phyloP scores from a whole-genome alignment of 2,113 vertebrate species.

The Strix uralensis region DNA sequence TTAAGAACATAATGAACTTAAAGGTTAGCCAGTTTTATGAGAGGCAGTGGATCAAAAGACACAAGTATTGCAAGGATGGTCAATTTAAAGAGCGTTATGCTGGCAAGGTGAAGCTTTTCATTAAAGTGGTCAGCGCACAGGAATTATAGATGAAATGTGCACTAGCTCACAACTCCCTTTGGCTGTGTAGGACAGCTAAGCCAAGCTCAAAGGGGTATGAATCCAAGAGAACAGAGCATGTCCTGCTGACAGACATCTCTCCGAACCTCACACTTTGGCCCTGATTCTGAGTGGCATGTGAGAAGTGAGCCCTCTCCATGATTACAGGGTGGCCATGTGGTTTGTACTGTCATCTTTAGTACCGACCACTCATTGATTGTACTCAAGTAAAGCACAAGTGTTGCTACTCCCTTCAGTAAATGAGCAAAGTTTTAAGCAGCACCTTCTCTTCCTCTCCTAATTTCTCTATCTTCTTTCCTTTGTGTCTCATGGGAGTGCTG shows the following conservation, averaged over 20 bases:
- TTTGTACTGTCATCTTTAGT: neutral
- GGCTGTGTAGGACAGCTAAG: neutral
- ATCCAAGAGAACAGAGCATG: neutral
- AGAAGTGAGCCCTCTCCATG: neutral
- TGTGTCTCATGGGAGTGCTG: neutral
- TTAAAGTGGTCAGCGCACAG: neutral
- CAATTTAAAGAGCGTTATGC: constrained; percentile 36
- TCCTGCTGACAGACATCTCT: neutral
- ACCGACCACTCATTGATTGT: neutral
- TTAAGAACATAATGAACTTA: constrained; percentile 49
- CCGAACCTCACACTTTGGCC: neutral
- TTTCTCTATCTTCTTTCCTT: neutral
- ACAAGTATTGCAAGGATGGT: neutral
- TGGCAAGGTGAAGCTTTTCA: constrained; percentile 31
- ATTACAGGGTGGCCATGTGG: neutral
- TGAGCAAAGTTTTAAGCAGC: neutral
- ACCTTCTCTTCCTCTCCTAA: neutral
- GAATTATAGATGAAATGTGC: neutral
- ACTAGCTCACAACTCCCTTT: neutral
- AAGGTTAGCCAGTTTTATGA: constrained; percentile 40
- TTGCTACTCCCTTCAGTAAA: neutral
- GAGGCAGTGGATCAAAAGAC: constrained; percentile 42
- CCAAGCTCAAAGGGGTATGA: neutral
- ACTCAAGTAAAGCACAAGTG: neutral
- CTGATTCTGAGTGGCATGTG: neutral